Evolutionary conservation across 2,113 vertebrate species (phyloP).

Genomic region (Coturnix japonica): DNA sequence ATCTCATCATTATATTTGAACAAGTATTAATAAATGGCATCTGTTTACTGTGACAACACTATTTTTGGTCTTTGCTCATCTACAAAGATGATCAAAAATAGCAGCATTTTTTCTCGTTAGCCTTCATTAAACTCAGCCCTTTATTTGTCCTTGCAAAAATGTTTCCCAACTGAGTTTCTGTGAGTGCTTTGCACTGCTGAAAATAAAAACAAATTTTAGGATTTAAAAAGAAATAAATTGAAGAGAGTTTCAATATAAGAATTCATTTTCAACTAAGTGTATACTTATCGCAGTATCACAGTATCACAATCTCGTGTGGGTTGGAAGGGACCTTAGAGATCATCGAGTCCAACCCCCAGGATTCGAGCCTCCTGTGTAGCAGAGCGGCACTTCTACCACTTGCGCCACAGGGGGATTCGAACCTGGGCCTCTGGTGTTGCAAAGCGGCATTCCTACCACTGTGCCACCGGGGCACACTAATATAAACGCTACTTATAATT

Average conservation of each 20-base stretch:
- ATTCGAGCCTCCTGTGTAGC: too few species aligned
- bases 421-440: too few species aligned
- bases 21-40: not conserved
- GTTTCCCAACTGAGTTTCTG: not conserved
- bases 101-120: not conserved
- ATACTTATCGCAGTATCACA: conserved; percentile 1
- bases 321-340: too few species aligned
- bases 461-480: too few species aligned
- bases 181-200: not conserved
- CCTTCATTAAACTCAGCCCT: not conserved
- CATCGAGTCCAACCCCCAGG: too few species aligned
- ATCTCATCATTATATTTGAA: not conserved
- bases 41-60: not conserved
- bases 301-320: too few species aligned
- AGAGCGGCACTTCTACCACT: too few species aligned
- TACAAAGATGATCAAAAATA: not conserved
- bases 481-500: too few species aligned
- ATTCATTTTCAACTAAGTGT: not conserved
- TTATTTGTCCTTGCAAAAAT: not conserved
- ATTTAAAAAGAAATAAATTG: not conserved
- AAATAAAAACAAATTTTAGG: not conserved
- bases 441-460: too few species aligned
- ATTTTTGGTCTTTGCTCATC: not conserved
- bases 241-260: not conserved
- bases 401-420: too few species aligned